Percentiles rank a stretch among this genome's conserved stretches.
phyloP scores from a whole-genome alignment of 2,113 vertebrate genomes.

The Vulpes vulpes region DNA sequence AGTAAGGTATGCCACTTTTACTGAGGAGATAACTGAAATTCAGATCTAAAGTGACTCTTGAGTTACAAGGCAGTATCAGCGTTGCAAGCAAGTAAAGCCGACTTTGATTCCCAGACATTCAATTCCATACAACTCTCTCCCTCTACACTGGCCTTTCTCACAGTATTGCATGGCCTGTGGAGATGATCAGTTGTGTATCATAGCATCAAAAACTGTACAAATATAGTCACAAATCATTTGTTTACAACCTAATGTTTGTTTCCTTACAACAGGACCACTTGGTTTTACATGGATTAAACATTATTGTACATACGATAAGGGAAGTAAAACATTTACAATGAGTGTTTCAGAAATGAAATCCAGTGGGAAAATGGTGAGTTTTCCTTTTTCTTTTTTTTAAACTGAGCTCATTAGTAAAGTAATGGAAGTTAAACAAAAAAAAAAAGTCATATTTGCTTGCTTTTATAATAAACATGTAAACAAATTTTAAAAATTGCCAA shows the following conservation, averaged over 20 bases:
- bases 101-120: neutral
- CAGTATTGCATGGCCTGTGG: neutral
- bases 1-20: neutral
- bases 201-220: neutral
- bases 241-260: neutral
- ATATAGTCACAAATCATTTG: neutral
- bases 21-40: neutral
- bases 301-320: constrained; percentile 98
- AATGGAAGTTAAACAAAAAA: neutral
- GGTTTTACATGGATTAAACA: constrained; percentile 98
- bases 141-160: neutral
- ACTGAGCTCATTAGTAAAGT: neutral
- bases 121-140: fast-evolving
- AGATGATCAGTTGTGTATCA: neutral
- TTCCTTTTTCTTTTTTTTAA: neutral
- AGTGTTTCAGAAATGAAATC: constrained; percentile 95
- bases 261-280: constrained; percentile 92
- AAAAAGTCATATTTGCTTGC: neutral
- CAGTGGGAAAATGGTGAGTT: constrained; percentile 94
- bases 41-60: neutral
- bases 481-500: neutral
- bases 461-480: neutral
- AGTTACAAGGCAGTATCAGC: neutral
- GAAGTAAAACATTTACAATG: constrained; percentile 96
- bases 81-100: neutral